Percentiles rank a stretch among this genome's conserved stretches.
Conservation (phyloP, 1,140 invertebrate species). For the Megalonaias nervosa region DNA sequence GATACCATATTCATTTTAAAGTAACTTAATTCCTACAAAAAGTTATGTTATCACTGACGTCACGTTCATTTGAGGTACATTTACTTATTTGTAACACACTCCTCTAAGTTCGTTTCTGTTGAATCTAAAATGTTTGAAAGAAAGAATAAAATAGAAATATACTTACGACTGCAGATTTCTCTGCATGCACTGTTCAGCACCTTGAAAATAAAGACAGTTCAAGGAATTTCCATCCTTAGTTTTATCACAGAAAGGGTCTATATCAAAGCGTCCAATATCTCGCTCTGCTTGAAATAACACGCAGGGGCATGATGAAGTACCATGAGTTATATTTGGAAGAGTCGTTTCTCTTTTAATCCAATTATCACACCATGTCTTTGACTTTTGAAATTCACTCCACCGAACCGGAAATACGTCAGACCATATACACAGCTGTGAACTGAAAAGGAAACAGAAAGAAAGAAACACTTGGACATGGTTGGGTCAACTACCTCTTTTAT, state of each 20-base stretch:
- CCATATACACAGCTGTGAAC: slow-evolving; percentile 51
- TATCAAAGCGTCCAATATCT: slow-evolving; percentile 56
- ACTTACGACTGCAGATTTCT: slow-evolving; percentile 45
- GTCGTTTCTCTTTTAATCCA: slow-evolving; percentile 47
- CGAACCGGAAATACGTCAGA: slow-evolving; percentile 62
- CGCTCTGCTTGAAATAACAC: slow-evolving; percentile 46
- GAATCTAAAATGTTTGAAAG: not conserved
- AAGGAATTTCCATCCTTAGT: slow-evolving; percentile 7
- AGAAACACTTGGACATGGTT: no score
- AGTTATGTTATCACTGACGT: no score
- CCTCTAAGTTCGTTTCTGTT: not conserved
- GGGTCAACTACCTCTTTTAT: no score
- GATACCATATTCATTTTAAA: no score
- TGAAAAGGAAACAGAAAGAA: slow-evolving; percentile 16
- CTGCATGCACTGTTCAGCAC: slow-evolving; percentile 49
- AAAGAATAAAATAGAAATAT: slow-evolving; percentile 6
- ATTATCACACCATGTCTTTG: slow-evolving; percentile 44
- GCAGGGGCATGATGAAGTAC: slow-evolving; percentile 54
- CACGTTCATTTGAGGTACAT: no score
- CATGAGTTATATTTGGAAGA: slow-evolving; percentile 12
- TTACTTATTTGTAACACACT: not conserved
- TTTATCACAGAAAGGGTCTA: slow-evolving; percentile 57
- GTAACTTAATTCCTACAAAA: no score
- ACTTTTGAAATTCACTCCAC: slow-evolving; percentile 28
- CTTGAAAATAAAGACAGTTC: slow-evolving; percentile 57